A percentile compares a stretch with the other conserved stretches of the same genome.
Evolutionary conservation across 2,888 invertebrate genomes (phyloP).

Genomic region (Dendrolimus houi): DNA sequence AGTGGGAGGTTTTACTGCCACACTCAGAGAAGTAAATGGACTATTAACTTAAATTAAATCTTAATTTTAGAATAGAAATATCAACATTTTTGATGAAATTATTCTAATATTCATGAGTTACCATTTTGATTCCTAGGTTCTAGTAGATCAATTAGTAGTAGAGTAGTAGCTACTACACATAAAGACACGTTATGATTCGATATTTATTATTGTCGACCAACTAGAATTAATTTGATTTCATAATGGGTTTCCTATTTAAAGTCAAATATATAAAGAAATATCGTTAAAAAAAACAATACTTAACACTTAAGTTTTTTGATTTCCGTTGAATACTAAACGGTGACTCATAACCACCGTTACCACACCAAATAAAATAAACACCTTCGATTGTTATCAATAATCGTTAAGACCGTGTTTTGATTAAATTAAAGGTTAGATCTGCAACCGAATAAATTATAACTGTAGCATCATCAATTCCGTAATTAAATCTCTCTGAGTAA

Average conservation of each 20-base stretch:
- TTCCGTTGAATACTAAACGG: background rate
- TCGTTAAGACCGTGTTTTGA: background rate
- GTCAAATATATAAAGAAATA: background rate
- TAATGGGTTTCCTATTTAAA: background rate
- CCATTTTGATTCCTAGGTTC: no score
- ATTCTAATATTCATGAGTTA: no score
- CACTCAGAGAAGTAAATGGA: no score
- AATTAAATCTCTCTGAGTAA: slow-evolving; percentile 61
- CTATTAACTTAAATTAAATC: no score
- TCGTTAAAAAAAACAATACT: background rate
- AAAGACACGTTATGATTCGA: no score
- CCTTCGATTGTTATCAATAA: background rate
- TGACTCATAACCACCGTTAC: background rate
- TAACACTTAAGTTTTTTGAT: background rate
- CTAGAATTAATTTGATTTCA: no score
- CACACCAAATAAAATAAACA: background rate
- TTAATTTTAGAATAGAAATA: no score
- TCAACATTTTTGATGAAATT: no score
- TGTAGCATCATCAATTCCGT: slow-evolving; percentile 35
- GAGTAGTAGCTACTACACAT: no score
- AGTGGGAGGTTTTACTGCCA: no score
- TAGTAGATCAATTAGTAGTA: no score
- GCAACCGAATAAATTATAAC: background rate
- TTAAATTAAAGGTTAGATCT: background rate
- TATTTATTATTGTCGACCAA: no score